Evolutionary conservation across 2,888 invertebrate genomes (phyloP).

Genomic region (Cepaea hortensis): DNA sequence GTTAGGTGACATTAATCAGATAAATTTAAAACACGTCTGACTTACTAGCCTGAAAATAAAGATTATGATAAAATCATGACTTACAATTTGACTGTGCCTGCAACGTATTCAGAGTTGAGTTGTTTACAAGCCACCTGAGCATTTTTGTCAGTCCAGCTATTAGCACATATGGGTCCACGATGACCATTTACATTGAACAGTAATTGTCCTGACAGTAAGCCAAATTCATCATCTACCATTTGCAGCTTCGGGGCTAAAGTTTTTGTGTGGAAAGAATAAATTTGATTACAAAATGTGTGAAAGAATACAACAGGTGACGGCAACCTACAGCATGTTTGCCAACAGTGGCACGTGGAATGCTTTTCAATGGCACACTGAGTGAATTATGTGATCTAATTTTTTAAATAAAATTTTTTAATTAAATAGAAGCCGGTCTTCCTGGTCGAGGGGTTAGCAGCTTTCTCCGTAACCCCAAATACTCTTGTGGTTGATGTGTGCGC

Average conservation of each 20-base stretch:
- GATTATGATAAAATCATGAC: neutral
- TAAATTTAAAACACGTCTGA: too few relatives aligned
- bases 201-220: constrained; percentile 9
- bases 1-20: too few relatives aligned
- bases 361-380: too few relatives aligned
- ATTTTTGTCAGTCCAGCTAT: constrained; percentile 44
- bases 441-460: too few relatives aligned
- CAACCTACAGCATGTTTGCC: neutral
- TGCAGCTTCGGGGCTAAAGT: constrained; percentile 14
- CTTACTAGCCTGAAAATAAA: neutral
- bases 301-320: neutral
- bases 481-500: too few relatives aligned
- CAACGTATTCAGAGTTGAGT: neutral
- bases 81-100: constrained; percentile 34
- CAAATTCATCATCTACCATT: neutral
- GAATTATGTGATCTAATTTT: too few relatives aligned
- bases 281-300: neutral
- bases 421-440: too few relatives aligned
- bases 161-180: constrained; percentile 38
- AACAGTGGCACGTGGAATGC: too few relatives aligned
- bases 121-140: constrained; percentile 45
- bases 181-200: constrained; percentile 22
- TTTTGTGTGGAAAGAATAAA: neutral
- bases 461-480: too few relatives aligned
- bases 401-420: too few relatives aligned